Base-by-base conservation (phyloP, 2,797 vertebrate species). In the Naso thynnoides region DNA sequence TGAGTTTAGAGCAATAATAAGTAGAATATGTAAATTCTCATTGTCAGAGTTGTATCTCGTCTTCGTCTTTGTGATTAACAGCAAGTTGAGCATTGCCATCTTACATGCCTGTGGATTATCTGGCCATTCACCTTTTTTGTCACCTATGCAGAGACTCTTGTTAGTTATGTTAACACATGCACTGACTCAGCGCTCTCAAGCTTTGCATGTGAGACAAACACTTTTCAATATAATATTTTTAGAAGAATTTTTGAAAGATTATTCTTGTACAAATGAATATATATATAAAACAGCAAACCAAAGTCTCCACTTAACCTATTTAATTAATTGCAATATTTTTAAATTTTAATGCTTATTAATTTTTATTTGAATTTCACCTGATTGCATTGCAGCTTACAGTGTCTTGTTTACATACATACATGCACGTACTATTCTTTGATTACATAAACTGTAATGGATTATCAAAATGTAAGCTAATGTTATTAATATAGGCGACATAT, bases 101-200 rank as follows among this genome's bases (percentile, higher is more conserved):
- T 73, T 56, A 75, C 73, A 89, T 92, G 86, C 86, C 76, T 82
- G 58, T 62, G 68, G 83, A 91, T 90, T 90, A 78, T 79, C 77
- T 82, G 63, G 68, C 65, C 75, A 65, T 85, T 88, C 81, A 74
- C 38, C 57, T 69, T 74, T 73, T 76, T 74, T 85, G 83, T 85
- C 89, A 88, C 78, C 83, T 88, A 80, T 81, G 81, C 70, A 38
- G 69, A 84, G 79, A 81, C 78, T 86, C 75, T 75, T 47, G 29
- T 73, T 62, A 74, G 61, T 73, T 79, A 85, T 85, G 76, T 66
- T 74, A 50, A 79, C 64, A 67, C 75, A 47, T 50, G 3, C 49
- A 27, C 21, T 39, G 59, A 63, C 59, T 29, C 14, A 44, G 42
- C 67, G 26, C 53, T 36, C 55, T 31, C 5, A 27, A 53, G 26